These are phyloP conservation scores for Nesogale talazaci DNA, from an alignment of 2,113 vertebrate genomes.

Conservation along the genomic window DNA sequence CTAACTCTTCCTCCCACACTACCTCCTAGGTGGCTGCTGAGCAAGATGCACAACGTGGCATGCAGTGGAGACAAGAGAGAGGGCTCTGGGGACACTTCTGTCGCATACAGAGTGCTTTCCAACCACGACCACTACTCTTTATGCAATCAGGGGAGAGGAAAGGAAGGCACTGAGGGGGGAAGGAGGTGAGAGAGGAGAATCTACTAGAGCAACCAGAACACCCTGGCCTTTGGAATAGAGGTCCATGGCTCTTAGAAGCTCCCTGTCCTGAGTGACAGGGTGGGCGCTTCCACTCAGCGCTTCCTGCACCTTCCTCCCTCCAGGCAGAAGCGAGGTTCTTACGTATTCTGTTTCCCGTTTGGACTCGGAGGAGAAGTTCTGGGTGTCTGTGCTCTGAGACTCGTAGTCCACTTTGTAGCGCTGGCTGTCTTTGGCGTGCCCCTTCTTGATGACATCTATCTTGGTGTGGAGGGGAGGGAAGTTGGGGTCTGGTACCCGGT, in stretches of 20 bases:
- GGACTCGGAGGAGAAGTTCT: conserved; percentile 94
- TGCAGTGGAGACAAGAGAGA: rapidly evolving
- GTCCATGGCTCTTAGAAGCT: neutral
- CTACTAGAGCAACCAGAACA: neutral
- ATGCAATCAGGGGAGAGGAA: neutral
- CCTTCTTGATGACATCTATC: conserved; percentile 90
- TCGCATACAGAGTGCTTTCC: neutral
- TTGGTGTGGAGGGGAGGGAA: conserved; percentile 86
- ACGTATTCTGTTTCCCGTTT: conserved; percentile 94
- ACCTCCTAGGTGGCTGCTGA: neutral
- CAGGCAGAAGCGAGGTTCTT: conserved; percentile 81
- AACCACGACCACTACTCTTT: neutral
- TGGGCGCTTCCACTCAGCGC: too few relatives aligned
- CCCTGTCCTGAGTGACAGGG: neutral
- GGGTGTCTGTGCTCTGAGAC: conserved; percentile 90
- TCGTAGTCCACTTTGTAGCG: conserved; percentile 92
- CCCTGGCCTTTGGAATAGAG: neutral
- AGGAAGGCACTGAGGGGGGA: neutral
- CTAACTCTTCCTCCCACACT: too few relatives aligned
- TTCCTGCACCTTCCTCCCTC: neutral
- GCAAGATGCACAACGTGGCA: neutral
- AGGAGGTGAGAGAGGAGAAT: neutral
- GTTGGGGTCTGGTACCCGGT: conserved; percentile 83
- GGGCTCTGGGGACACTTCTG: too few relatives aligned
- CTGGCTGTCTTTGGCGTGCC: conserved; percentile 90